These are phyloP conservation scores for Istiophorus platypterus DNA, from an alignment of 2,113 vertebrate genomes.

Conservation along the genomic window DNA sequence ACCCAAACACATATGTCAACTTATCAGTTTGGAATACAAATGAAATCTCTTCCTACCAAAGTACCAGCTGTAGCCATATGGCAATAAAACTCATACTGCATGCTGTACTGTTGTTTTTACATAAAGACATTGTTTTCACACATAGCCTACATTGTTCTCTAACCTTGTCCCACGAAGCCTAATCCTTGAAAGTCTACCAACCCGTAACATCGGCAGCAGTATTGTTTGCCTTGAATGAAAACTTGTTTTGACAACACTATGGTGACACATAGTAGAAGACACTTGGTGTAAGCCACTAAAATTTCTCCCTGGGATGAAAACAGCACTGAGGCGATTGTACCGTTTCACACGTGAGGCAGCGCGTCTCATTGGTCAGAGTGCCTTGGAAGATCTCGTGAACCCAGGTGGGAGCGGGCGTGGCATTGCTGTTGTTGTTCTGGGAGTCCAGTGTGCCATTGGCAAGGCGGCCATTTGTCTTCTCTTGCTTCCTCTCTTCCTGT, in stretches of 20 bases:
- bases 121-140: constrained; percentile 1
- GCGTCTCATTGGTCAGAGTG: constrained; percentile 98
- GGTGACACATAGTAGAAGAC: background rate
- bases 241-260: constrained; percentile 15
- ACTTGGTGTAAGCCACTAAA: background rate
- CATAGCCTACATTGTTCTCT: background rate
- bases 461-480: constrained; percentile 95
- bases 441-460: constrained; percentile 92
- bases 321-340: constrained; percentile 74
- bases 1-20: background rate
- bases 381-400: constrained; percentile 99
- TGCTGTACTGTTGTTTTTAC: background rate
- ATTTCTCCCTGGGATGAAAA: background rate
- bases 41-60: background rate
- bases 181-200: background rate
- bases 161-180: background rate
- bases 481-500: constrained; percentile 97
- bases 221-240: background rate
- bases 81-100: background rate
- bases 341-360: constrained; percentile 99
- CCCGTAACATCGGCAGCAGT: background rate
- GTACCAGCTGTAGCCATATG: background rate
- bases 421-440: constrained; percentile 90
- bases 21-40: background rate
- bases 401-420: constrained; percentile 92